Evolutionary conservation across 2,113 vertebrate species (phyloP).

Genomic region (Vanacampus margaritifer): DNA sequence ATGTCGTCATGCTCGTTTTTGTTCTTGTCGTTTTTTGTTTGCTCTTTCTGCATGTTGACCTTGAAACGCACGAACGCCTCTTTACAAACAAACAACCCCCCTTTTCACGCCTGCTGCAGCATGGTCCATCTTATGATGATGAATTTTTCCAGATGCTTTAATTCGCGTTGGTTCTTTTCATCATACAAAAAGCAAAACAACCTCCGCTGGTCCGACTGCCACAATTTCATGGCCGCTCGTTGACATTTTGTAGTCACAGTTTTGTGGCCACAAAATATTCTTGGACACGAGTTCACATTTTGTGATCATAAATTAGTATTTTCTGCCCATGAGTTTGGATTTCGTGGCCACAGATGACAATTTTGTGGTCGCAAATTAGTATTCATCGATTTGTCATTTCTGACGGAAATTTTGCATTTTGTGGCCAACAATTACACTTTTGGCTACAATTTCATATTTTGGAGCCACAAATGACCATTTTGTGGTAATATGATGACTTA

Average conservation of each 20-base stretch:
- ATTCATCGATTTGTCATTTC: background rate
- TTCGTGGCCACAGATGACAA: background rate
- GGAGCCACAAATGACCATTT: background rate
- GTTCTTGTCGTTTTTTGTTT: background rate
- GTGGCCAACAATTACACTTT: background rate
- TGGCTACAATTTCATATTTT: background rate
- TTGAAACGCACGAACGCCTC: background rate
- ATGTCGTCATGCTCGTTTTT: background rate
- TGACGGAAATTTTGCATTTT: background rate
- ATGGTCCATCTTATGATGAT: background rate
- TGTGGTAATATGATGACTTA: too few species aligned
- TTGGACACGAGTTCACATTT: too few species aligned
- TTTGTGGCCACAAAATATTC: background rate
- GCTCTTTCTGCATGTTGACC: background rate
- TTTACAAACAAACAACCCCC: background rate
- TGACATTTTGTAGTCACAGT: background rate
- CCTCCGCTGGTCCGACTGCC: too few species aligned
- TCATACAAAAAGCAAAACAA: background rate
- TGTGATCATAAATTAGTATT: background rate
- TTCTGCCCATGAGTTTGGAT: too few species aligned
- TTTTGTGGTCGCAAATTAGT: background rate
- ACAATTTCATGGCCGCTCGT: background rate
- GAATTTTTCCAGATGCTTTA: background rate
- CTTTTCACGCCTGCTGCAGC: background rate
- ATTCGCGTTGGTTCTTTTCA: background rate